A percentile compares a stretch with the other conserved stretches of the same genome.
Conservation (phyloP, 2,888 invertebrate species). For the Philonicus albiceps region DNA sequence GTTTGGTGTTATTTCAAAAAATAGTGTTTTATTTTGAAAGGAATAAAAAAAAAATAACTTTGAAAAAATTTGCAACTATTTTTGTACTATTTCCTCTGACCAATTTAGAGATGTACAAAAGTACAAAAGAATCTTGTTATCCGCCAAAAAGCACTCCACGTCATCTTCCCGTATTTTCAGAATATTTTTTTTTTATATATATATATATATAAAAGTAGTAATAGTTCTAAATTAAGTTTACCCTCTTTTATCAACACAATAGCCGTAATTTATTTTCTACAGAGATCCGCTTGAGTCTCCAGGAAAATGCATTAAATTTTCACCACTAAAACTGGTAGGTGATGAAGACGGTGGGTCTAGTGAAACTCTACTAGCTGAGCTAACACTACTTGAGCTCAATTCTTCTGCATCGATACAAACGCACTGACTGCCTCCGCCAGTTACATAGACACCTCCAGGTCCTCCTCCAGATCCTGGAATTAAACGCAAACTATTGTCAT, state of each 20-base stretch:
- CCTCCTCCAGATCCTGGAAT: constrained; percentile 49
- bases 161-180: neutral
- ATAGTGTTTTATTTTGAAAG: neutral
- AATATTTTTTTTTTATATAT: neutral
- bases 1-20: neutral
- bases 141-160: neutral
- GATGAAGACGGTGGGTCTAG: constrained; percentile 72
- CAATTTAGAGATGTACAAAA: constrained; percentile 31
- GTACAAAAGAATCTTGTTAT: constrained; percentile 9
- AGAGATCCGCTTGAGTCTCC: constrained; percentile 76
- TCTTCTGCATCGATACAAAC: constrained; percentile 72
- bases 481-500: constrained; percentile 40
- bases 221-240: constrained; percentile 1
- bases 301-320: constrained; percentile 80
- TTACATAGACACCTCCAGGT: constrained; percentile 71
- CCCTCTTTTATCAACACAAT: neutral
- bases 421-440: constrained; percentile 70
- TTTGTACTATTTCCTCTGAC: constrained; percentile 30
- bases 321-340: constrained; percentile 78
- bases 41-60: neutral
- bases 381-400: constrained; percentile 84
- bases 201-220: constrained; percentile 7
- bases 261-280: constrained; percentile 24
- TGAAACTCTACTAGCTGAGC: constrained; percentile 81
- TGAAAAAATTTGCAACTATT: neutral